Percentiles rank a stretch among this genome's conserved stretches.
Conservation (phyloP, 92 coral and sea anemone species). For the Meandrina meandrites region DNA sequence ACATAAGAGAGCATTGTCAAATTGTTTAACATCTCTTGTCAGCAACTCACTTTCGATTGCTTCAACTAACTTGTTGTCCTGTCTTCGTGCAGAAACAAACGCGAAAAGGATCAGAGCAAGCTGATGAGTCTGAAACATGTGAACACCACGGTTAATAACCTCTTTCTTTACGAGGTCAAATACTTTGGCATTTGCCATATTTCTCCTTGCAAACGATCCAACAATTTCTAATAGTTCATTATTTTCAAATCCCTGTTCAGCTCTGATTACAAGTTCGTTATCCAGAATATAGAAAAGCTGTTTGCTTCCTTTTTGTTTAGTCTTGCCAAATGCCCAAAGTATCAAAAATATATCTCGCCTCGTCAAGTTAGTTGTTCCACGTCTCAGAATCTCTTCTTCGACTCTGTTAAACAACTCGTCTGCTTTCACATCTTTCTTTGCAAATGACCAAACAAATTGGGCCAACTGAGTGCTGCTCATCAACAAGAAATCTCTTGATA, state of each 20-base stretch:
- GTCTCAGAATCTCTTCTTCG: slow-evolving; percentile 12
- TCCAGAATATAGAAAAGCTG: neutral
- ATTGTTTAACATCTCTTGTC: neutral
- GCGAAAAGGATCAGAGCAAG: neutral
- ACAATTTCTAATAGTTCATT: neutral
- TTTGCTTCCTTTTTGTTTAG: slow-evolving; percentile 4
- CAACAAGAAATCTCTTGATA: neutral
- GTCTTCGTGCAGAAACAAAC: neutral
- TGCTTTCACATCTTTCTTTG: neutral
- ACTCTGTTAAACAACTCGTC: neutral
- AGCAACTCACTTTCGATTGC: neutral
- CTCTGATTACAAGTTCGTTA: neutral
- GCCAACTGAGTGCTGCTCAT: neutral
- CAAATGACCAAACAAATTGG: slow-evolving; percentile 12
- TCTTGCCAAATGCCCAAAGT: slow-evolving; percentile 20
- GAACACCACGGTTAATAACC: slow-evolving; percentile 8
- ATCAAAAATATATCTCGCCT: neutral
- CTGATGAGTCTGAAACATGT: neutral
- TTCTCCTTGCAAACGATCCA: slow-evolving; percentile 5
- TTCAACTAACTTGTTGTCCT: neutral
- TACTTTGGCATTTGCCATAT: slow-evolving; percentile 2
- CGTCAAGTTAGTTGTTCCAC: neutral
- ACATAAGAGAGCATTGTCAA: neutral
- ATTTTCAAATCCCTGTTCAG: neutral
- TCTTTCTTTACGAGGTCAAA: slow-evolving; percentile 1